Evolutionary conservation across 2,113 vertebrate genomes (phyloP).

Genomic region (Paraplagusia blochii): DNA sequence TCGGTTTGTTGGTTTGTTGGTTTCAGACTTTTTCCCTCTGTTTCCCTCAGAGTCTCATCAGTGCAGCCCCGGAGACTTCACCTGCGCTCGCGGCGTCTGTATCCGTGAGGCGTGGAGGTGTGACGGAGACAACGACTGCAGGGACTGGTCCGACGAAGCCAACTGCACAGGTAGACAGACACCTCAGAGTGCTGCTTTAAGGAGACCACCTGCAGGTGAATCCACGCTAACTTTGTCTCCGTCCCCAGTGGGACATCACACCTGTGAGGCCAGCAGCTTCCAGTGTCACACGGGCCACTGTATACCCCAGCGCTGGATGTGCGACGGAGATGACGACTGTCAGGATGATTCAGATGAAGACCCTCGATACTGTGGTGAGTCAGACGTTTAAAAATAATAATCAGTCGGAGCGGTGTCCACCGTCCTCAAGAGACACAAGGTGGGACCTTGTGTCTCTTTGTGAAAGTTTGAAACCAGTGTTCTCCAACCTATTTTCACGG

Average conservation of each 20-base stretch:
- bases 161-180: constrained; percentile 84
- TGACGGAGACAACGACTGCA: constrained; percentile 95
- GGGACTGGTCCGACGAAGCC: constrained; percentile 95
- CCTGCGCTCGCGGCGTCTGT: constrained; percentile 91
- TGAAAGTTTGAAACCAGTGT: no score
- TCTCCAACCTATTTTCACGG: no score
- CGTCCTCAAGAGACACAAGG: no score
- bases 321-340: constrained; percentile 92
- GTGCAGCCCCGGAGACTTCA: constrained; percentile 87
- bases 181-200: no score
- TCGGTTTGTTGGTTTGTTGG: neutral
- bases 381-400: no score
- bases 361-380: constrained; percentile 78
- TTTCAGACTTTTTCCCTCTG: neutral
- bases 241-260: constrained; percentile 85
- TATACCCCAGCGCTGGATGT: constrained; percentile 93
- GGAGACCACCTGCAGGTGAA: no score
- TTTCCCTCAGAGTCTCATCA: constrained; percentile 84
- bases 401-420: no score
- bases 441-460: no score
- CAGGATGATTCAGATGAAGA: constrained; percentile 93
- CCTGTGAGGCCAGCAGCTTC: constrained; percentile 93
- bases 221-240: constrained; percentile 5
- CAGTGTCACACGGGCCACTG: constrained; percentile 95
- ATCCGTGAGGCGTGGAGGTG: constrained; percentile 93